Conservation (phyloP, 2,888 invertebrate genomes). For the Micoletzkya japonica region DNA sequence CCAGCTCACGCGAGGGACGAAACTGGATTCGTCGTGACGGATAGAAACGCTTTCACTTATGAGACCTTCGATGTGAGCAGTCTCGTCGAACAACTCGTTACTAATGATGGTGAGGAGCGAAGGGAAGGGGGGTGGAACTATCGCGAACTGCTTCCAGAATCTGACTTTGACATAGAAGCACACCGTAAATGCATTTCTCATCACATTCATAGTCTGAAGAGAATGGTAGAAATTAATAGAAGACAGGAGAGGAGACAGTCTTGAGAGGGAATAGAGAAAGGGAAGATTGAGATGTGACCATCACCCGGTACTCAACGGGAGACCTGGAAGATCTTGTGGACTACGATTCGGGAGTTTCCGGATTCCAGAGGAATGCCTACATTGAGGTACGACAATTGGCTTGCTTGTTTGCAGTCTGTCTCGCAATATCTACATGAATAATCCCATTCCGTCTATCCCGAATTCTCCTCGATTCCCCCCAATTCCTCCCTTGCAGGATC, state of each 20-base stretch:
- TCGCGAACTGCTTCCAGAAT: not conserved
- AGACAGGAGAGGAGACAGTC: constrained; percentile 1
- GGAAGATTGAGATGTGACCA: constrained; percentile 39
- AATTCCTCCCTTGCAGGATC: constrained; percentile 2
- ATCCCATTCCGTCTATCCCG: not conserved
- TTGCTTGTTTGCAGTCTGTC: not conserved
- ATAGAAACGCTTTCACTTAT: constrained; percentile 45
- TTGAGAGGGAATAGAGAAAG: too few relatives aligned
- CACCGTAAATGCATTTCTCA: too few relatives aligned
- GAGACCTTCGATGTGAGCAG: constrained; percentile 14
- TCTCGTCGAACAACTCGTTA: constrained; percentile 18
- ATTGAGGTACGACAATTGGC: constrained; percentile 3
- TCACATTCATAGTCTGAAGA: too few relatives aligned
- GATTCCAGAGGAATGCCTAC: constrained; percentile 42
- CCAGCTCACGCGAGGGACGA: constrained; percentile 46
- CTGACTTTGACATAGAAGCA: not conserved
- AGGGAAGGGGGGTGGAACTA: not conserved
- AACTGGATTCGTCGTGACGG: constrained; percentile 61
- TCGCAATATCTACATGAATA: not conserved
- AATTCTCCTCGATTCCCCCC: not conserved
- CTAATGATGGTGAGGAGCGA: not conserved
- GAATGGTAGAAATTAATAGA: too few relatives aligned
- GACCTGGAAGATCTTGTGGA: constrained; percentile 48
- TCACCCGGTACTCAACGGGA: constrained; percentile 35
- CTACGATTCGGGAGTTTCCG: constrained; percentile 53